Conservation (phyloP, 2,113 vertebrate species). For the Anarhynchus alexandrinus region DNA sequence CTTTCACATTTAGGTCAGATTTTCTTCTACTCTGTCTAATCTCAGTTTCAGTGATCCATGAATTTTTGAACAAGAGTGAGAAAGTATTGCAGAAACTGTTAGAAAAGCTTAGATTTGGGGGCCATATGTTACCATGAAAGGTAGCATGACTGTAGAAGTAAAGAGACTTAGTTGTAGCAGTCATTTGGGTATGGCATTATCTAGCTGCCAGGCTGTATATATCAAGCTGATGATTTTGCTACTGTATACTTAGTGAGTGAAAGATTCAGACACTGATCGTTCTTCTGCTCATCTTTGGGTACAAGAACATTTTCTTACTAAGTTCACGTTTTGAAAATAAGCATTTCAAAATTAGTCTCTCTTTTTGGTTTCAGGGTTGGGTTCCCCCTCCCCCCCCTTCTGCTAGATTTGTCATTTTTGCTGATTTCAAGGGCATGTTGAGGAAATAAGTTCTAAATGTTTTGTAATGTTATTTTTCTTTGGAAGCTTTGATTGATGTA, state of each 20-base stretch:
- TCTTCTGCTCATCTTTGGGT: background rate
- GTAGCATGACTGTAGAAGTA: rapidly evolving
- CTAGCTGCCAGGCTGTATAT: background rate
- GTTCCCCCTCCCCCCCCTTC: rapidly evolving
- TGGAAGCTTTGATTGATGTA: background rate
- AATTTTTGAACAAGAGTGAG: background rate
- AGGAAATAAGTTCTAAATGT: background rate
- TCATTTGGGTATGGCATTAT: background rate
- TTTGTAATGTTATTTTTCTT: background rate
- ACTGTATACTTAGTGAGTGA: background rate
- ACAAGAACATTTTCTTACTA: background rate
- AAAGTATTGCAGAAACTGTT: background rate
- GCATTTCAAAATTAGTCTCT: background rate
- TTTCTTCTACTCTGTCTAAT: background rate
- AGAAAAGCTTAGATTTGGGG: background rate
- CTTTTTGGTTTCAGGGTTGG: background rate
- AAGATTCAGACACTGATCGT: background rate
- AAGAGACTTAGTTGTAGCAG: background rate
- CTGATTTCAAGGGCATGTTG: background rate
- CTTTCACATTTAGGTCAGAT: background rate
- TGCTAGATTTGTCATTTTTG: background rate
- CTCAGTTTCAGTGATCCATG: background rate
- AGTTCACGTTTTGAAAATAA: background rate
- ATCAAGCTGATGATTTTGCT: background rate
- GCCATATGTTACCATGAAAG: rapidly evolving